Evolutionary conservation across 2,113 vertebrate genomes (phyloP).

Genomic region (Polypterus bichir): DNA sequence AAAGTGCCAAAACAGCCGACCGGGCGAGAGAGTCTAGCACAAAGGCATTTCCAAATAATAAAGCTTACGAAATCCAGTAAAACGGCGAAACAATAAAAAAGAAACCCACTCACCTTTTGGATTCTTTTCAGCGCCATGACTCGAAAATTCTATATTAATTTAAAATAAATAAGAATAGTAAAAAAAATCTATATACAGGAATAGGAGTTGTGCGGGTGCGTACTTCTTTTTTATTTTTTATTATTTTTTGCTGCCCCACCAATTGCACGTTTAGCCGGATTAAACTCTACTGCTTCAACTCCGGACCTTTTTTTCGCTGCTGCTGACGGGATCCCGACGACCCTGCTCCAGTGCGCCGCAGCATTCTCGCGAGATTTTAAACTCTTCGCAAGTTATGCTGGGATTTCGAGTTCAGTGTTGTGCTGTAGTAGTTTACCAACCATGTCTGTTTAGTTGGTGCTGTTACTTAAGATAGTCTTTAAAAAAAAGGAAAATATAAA

Average conservation of each 20-base stretch:
- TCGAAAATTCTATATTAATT: conserved; percentile 35
- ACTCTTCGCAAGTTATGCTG: too few species aligned
- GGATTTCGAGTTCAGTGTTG: too few species aligned
- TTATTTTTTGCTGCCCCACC: neutral
- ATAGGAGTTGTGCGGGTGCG: neutral
- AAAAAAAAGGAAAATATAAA: too few species aligned
- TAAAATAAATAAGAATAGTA: neutral
- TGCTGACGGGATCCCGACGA: conserved; percentile 25
- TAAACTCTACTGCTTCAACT: conserved; percentile 12
- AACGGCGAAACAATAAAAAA: conserved; percentile 11
- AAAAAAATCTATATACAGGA: neutral
- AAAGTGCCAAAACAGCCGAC: neutral
- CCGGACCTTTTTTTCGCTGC: conserved; percentile 27
- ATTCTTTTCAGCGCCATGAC: conserved; percentile 70
- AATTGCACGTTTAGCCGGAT: conserved; percentile 8
- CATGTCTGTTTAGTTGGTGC: too few species aligned
- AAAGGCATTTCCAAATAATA: neutral
- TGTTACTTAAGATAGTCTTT: too few species aligned
- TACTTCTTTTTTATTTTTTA: neutral
- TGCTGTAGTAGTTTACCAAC: too few species aligned
- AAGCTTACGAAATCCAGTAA: conserved; percentile 1
- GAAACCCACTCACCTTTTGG: conserved; percentile 55
- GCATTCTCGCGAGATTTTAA: conserved; percentile 38
- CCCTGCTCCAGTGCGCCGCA: conserved; percentile 10
- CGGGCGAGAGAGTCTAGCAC: neutral